Base-by-base conservation (phyloP, 2,888 invertebrate species). In the Agriopis aurantiaria region DNA sequence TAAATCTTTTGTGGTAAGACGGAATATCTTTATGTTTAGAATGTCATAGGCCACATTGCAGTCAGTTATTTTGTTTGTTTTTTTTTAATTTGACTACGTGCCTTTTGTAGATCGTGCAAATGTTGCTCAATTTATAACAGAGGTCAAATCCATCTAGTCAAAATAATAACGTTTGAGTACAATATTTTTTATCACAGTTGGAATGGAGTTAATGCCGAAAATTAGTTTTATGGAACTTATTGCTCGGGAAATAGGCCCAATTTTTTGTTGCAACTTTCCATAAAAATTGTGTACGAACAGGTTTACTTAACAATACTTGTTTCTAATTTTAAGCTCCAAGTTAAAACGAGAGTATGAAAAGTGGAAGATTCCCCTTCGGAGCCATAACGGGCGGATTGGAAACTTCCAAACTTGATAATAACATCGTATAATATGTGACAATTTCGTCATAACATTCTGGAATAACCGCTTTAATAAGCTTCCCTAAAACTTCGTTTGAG, bases 401-500 rank as follows among this genome's bases (percentile, higher is more conserved):
- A 83, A 80, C 75, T 82, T 80, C 62, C 66, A 65, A 84, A 85
- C 76, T 82, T 84, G 81, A 83, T 78, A 84, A 81, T 79, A 78
- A 79, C 77, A 78, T 79, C 74, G 77, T 76, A 76, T 79, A 82
- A 85, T 82, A 83, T 79, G 76, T 80, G 77, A 77, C 75, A 72
- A 70, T 68, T 74, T 70, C 72, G 80, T 80, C 80, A 82, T 80
- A 83, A 75, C 78, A 80, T 77, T 70, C 72, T 65, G 75, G 73
- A 63, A 52, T 14, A 64, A 60, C 64, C 46, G 62, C 79, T 79
- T 78, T 82, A 84, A 82, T 81, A 81, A 81, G 78, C 76, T 69
- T 72, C 68, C 76, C 76, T 65, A 67, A 73, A 75, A 85, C 82
- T 80, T 83, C 76, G 71, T 65, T 71, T 74, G 69, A 86, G 78